Evolutionary conservation across 2,888 invertebrate genomes (phyloP), one percentile per base, ranked within the genome.

Genomic region (Leptopilina syphax): DNA sequence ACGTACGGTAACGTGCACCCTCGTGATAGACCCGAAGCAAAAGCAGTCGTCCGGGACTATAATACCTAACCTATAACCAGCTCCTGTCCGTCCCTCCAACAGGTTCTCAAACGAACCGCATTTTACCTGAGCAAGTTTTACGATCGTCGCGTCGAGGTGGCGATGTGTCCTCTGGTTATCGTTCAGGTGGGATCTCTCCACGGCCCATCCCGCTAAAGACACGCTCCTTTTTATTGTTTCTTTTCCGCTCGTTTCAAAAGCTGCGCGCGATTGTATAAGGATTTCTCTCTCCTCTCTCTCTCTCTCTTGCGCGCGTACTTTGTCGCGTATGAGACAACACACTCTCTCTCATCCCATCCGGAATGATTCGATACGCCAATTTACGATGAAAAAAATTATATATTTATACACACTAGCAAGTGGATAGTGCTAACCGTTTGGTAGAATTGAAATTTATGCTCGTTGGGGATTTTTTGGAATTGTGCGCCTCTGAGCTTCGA

Each of bases 121-220:
- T 86, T 90, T 90, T 91, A 90, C 91, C 91, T 91, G 91, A 84
- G 88, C 89, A 89, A 91, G 90, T 91, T 91, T 91, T 91, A 91
- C 91, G 91, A 91, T 91, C 91, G 90, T 90, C 91, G 90, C 89
- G 90, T 84, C 90, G 89, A 91, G 91, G 91, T 91, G 91, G 91
- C 91, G 91, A 91, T 91, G 91, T 91, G 91, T 91, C 90, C 90
- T 87, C 88, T 85, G 88, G 89, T 91, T 91, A 91, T 91, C 91
- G 83, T 80, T 65, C 78, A 79, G 86, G 86, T 90, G 88, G 90
- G 89, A 90, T 91, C 90, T 90, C 84, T 81, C 84, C 85, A 47
- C 9, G 81, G 84, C 85, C 84, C 84, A 83, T 86, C 84, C 34
- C 80, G 77, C 78, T 77, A 81, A 83, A 83, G 84, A 86, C 84